These are phyloP conservation scores for Gyrodactylus salaris DNA, from an alignment of 1,140 invertebrate genomes.

Conservation along the genomic window DNA sequence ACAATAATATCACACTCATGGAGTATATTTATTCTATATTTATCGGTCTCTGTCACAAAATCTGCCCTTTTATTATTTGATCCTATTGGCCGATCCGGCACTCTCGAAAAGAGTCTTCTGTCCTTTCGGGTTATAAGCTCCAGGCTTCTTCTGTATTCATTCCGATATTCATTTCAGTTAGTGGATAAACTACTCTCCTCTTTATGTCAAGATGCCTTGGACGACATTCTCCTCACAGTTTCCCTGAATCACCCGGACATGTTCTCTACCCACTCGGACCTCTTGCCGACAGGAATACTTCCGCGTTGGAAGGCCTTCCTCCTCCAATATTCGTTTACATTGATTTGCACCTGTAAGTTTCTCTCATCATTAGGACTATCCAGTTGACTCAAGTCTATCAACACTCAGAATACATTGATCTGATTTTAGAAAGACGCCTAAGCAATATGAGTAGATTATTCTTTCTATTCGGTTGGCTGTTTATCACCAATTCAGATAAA, in stretches of 20 bases:
- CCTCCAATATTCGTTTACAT: not conserved
- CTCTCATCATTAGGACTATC: constrained; percentile 3
- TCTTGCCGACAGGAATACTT: not conserved
- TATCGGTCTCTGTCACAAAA: not conserved
- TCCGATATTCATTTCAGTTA: not conserved
- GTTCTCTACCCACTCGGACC: not conserved
- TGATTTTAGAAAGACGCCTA: no score
- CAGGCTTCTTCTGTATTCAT: not conserved
- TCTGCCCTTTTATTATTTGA: not conserved
- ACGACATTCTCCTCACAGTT: not conserved
- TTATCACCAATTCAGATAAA: no score
- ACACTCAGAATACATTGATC: no score
- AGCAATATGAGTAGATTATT: no score
- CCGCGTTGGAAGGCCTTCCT: not conserved
- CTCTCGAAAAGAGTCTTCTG: not conserved
- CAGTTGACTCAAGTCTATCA: no score
- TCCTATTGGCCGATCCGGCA: not conserved
- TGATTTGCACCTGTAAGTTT: constrained; percentile 5
- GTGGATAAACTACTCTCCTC: not conserved
- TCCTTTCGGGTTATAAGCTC: not conserved
- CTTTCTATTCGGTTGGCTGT: no score
- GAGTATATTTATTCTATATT: not conserved
- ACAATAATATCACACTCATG: not conserved
- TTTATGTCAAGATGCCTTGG: not conserved
- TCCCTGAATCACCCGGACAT: not conserved